Evolutionary conservation across 2,888 invertebrate species (phyloP).

Genomic region (Xestoiulus laeticollis): DNA sequence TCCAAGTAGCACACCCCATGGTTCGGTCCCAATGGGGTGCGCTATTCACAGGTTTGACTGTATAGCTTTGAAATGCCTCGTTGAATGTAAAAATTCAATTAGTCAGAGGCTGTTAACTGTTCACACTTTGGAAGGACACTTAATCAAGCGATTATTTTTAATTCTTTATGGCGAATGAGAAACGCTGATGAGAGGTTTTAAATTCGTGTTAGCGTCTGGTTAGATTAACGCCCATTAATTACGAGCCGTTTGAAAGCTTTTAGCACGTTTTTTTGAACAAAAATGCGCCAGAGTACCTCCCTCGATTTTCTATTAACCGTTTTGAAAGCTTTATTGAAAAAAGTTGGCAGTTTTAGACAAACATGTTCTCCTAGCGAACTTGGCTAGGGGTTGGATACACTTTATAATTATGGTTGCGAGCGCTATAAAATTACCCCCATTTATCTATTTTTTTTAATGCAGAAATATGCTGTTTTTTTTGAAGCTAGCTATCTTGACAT

Average conservation of each 20-base stretch:
- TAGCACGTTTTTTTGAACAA: background rate
- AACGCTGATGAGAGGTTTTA: too few species aligned
- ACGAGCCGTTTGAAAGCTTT: background rate
- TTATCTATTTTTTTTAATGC: background rate
- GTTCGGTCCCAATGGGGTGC: too few species aligned
- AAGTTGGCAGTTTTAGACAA: background rate
- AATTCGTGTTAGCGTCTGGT: background rate
- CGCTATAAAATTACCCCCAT: background rate
- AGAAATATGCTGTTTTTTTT: background rate
- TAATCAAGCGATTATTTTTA: too few species aligned
- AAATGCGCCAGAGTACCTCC: background rate
- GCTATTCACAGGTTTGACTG: too few species aligned
- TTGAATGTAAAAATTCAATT: too few species aligned
- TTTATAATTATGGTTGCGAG: background rate
- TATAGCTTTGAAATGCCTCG: too few species aligned
- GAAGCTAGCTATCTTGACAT: background rate
- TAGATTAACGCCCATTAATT: background rate
- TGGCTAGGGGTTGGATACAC: background rate
- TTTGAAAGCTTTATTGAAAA: conserved; percentile 9
- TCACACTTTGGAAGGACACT: too few species aligned
- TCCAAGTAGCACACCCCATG: too few species aligned
- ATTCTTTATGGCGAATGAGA: background rate
- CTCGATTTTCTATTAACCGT: background rate
- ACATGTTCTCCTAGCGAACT: background rate
- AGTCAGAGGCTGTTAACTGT: too few species aligned